phyloP scores from a whole-genome alignment of 2,113 vertebrate species.

The Sturnus vulgaris region DNA sequence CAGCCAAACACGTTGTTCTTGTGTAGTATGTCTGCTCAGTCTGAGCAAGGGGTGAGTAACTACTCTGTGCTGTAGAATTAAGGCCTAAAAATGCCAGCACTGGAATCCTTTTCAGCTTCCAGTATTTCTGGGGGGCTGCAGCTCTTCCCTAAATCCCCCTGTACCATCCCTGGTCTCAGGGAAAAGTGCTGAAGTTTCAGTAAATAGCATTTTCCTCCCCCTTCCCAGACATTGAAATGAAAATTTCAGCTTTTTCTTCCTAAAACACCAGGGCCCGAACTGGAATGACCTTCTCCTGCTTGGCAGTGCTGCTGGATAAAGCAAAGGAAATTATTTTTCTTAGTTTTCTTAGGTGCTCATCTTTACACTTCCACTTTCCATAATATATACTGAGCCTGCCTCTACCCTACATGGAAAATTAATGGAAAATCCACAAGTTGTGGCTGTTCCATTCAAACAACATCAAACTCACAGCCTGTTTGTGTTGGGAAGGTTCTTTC shows the following conservation, averaged over 20 bases:
- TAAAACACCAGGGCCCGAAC: background rate
- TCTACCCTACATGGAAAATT: rapidly evolving
- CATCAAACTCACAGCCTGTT: background rate
- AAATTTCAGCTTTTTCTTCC: background rate
- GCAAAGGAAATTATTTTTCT: background rate
- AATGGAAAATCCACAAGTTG: background rate
- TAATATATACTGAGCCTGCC: background rate
- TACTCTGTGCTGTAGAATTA: background rate
- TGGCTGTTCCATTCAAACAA: background rate
- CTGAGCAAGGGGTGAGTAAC: background rate
- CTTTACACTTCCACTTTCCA: background rate
- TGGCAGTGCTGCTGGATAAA: background rate
- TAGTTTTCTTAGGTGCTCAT: background rate
- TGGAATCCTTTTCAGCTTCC: background rate
- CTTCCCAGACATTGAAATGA: background rate
- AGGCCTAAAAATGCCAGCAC: background rate
- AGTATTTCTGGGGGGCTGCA: rapidly evolving
- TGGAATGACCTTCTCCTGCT: background rate
- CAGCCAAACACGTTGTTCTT: background rate
- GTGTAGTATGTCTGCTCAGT: background rate
- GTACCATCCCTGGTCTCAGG: background rate
- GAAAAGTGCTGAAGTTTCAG: background rate
- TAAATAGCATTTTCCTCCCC: background rate
- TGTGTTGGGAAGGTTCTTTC: background rate
- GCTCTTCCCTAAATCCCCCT: background rate